A percentile compares a stretch with the other conserved stretches of the same genome.
Conservation (phyloP, 1,140 invertebrate species). For the Colletes gigas region DNA sequence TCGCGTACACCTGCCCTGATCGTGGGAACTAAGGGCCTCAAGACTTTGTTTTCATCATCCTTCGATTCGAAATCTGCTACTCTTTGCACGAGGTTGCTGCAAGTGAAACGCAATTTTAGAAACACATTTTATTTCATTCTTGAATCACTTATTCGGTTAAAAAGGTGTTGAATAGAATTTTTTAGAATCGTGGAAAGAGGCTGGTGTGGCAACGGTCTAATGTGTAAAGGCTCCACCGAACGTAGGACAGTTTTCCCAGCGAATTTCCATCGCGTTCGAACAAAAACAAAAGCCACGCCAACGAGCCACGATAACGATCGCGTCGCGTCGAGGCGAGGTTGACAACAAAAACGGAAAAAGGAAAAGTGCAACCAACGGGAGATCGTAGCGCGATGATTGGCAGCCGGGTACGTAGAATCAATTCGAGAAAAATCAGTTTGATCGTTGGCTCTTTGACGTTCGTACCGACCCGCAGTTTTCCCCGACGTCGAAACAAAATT, state of each 20-base stretch:
- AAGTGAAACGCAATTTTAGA: too few relatives aligned
- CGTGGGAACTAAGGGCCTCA: not conserved
- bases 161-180: too few relatives aligned
- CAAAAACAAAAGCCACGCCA: not conserved
- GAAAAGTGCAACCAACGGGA: not conserved
- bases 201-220: too few relatives aligned
- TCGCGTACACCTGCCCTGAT: not conserved
- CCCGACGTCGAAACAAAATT: not conserved
- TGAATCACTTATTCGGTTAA: too few relatives aligned
- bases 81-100: too few relatives aligned
- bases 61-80: not conserved
- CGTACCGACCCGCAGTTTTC: not conserved
- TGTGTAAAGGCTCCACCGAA: too few relatives aligned
- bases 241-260: not conserved
- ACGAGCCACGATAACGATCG: not conserved
- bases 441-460: not conserved
- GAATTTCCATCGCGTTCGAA: not conserved
- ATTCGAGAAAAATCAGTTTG: not conserved
- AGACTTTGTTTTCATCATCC: not conserved
- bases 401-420: not conserved
- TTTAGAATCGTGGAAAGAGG: too few relatives aligned
- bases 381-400: not conserved
- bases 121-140: too few relatives aligned
- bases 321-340: not conserved
- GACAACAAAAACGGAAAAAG: not conserved